Evolutionary conservation across 2,797 vertebrate species (phyloP).

Genomic region (Monodelphis domestica): DNA sequence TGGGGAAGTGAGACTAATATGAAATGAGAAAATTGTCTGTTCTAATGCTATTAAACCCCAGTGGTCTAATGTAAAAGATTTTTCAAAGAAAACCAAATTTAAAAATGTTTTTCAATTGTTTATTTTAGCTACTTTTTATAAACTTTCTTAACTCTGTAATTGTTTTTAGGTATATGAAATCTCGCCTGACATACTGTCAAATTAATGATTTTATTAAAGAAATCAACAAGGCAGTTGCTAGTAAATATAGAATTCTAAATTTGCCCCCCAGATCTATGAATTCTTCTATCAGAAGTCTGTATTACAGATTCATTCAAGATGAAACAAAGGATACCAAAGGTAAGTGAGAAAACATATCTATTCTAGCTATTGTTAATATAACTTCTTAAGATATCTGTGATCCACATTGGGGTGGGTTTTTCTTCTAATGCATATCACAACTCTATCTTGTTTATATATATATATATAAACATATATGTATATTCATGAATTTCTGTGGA

Average conservation of each 20-base stretch:
- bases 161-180: slow-evolving; percentile 93
- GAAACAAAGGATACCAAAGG: slow-evolving; percentile 94
- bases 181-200: slow-evolving; percentile 89
- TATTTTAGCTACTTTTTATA: slow-evolving; percentile 2
- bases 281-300: slow-evolving; percentile 84
- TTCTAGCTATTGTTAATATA: background rate
- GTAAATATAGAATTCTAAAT: slow-evolving; percentile 92
- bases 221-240: slow-evolving; percentile 88
- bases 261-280: slow-evolving; percentile 86
- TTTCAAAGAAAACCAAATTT: slow-evolving; percentile 55
- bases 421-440: too few relatives aligned
- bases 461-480: background rate
- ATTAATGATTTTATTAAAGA: slow-evolving; percentile 89
- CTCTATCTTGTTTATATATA: background rate
- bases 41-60: slow-evolving; percentile 2
- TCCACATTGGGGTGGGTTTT: background rate
- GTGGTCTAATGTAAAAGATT: background rate
- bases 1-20: background rate
- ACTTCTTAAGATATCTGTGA: background rate
- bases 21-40: background rate
- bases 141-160: slow-evolving; percentile 30
- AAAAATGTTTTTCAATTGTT: too few relatives aligned
- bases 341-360: slow-evolving; percentile 66
- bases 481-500: background rate
- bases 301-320: slow-evolving; percentile 89